A percentile compares a stretch with the other conserved stretches of the same genome.
Evolutionary conservation across 2,113 vertebrate species (phyloP).

Genomic region (Apus apus): DNA sequence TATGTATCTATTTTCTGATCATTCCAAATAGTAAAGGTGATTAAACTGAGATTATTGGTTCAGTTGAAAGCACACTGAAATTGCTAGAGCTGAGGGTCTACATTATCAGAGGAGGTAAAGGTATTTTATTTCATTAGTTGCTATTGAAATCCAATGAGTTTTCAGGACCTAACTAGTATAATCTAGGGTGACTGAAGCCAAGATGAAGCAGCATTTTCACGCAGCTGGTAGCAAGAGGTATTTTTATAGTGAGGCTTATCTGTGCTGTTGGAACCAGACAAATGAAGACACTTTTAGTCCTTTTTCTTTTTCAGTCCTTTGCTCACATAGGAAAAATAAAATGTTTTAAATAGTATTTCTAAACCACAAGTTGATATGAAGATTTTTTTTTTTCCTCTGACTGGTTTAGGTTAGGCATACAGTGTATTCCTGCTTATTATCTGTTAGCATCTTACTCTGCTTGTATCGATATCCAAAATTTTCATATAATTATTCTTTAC

Average conservation of each 20-base stretch:
- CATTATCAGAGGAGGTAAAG: background rate
- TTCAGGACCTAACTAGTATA: background rate
- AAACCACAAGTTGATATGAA: background rate
- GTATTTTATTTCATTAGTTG: background rate
- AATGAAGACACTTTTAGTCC: background rate
- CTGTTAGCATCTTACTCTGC: background rate
- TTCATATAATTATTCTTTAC: conserved; percentile 60
- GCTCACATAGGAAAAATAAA: background rate
- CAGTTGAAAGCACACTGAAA: background rate
- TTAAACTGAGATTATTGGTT: background rate
- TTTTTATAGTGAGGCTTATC: background rate
- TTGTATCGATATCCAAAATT: background rate
- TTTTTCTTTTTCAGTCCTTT: background rate
- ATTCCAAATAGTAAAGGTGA: background rate
- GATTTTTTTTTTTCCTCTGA: background rate
- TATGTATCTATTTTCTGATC: background rate
- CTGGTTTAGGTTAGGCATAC: background rate
- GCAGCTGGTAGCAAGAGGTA: background rate
- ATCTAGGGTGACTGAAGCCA: background rate
- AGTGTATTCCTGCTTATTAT: background rate
- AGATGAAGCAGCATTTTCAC: background rate
- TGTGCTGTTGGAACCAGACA: background rate
- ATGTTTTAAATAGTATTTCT: background rate
- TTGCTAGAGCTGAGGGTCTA: background rate
- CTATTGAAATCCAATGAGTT: background rate